Evolutionary conservation across 2,113 vertebrate species (phyloP), one percentile per base, ranked within the genome.

Genomic region (Rhea pennata): DNA sequence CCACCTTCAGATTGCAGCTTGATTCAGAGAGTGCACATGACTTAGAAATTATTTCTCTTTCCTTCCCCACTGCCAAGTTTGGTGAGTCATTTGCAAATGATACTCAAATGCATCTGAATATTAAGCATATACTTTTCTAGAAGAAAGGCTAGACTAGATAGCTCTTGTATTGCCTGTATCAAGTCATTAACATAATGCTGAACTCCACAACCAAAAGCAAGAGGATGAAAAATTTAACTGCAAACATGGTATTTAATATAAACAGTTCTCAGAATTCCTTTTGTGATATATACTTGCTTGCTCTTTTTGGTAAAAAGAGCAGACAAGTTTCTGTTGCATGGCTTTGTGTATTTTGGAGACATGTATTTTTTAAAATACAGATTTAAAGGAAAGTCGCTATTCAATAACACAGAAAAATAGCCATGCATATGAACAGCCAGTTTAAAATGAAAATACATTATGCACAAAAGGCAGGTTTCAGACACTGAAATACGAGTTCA

Each of bases 361-460:
- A 3, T 26, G 12, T 22, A 44, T 3, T 77, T 78, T 84, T 72
- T 72, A 88, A 76, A 6, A 72, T 27, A 36, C 8, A 40, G 59
- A 72, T 62, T 62, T 61, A 50, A 12, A 64, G 14, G 70, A 26
- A 79, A 59, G 8, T 74, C 56, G 64, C 5, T 17, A 50, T 36
- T 6, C 7, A 2, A 0, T 59, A 24, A 48, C 0, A 1, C 3
- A 65, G 61, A 71, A 78, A 86, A 90, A 77, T 6, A 84, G 36
- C 8, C 9, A 73, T 27, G 3, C 10, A 31, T 11, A 66, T 4
- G n/a, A 29, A 82, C 0, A 40, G 19, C 23, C 33, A 75, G 7
- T 10, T 92, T 78, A 64, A 89, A 87, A 71, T 26, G 87, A 84
- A 80, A 51, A 58, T 5, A 65, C 1, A 5, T 1, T 2, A 6